Evolutionary conservation across 2,888 invertebrate species (phyloP).

Genomic region (Rhingia rostrata): DNA sequence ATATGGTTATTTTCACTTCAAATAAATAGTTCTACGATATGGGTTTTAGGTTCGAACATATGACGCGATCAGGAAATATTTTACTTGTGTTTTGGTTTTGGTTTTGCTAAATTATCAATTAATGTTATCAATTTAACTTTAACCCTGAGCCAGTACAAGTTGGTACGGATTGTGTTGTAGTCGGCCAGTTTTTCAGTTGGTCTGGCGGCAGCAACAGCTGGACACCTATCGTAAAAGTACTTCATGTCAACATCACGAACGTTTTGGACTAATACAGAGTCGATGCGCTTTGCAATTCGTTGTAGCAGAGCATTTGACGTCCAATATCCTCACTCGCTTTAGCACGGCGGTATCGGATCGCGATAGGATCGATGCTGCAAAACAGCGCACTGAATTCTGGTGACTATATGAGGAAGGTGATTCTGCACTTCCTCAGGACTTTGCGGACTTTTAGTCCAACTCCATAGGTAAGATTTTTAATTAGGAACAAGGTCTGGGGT

Average conservation of each 20-base stretch:
- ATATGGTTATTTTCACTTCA: conserved; percentile 47
- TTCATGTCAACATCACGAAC: conserved; percentile 95
- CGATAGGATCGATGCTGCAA: too few relatives aligned
- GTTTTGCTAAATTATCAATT: not conserved
- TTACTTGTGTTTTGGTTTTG: conserved; percentile 12
- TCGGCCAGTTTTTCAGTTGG: conserved; percentile 96
- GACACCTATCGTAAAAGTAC: conserved; percentile 96
- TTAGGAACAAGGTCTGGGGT: too few relatives aligned
- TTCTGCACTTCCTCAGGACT: too few relatives aligned
- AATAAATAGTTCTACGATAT: conserved; percentile 22
- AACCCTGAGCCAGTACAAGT: conserved; percentile 95
- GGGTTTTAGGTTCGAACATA: conserved; percentile 28
- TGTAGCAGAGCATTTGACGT: conserved; percentile 98
- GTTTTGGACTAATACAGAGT: conserved; percentile 91
- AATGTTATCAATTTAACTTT: conserved; percentile 84
- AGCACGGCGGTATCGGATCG: too few relatives aligned
- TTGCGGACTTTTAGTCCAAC: too few relatives aligned
- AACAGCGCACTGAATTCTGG: too few relatives aligned
- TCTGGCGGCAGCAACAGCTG: conserved; percentile 96
- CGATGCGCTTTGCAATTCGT: conserved; percentile 97
- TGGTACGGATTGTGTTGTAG: conserved; percentile 91
- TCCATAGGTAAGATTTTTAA: too few relatives aligned
- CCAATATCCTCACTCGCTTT: too few relatives aligned
- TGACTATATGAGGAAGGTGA: too few relatives aligned
- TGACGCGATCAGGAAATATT: conserved; percentile 35